Percentiles rank a stretch among this genome's conserved stretches.
Evolutionary conservation across 2,888 invertebrate genomes (phyloP).

Genomic region (Prosapia bicincta): DNA sequence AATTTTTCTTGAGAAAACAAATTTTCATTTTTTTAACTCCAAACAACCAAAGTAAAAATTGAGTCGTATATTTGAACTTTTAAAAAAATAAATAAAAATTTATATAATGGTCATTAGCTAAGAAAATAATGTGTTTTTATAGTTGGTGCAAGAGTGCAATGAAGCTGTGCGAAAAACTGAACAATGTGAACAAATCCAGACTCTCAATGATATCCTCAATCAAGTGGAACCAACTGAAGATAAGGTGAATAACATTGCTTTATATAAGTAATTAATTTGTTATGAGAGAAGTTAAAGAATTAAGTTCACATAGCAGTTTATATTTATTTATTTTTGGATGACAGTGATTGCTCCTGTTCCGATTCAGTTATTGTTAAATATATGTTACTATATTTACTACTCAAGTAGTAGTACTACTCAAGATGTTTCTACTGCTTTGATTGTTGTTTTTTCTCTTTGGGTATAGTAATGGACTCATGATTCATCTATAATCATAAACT

Average conservation of each 20-base stretch:
- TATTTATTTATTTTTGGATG: not conserved
- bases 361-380: not conserved
- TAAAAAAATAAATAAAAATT: not conserved
- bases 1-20: no score
- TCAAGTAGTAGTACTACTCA: no score
- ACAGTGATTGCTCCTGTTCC: not conserved
- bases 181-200: conserved; percentile 8
- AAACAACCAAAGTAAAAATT: not conserved
- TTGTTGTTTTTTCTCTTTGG: no score
- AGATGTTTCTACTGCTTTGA: no score
- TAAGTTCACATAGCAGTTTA: not conserved
- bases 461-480: no score
- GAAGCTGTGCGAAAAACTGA: conserved; percentile 16
- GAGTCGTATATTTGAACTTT: not conserved
- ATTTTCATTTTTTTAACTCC: no score
- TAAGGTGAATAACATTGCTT: not conserved
- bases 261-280: not conserved
- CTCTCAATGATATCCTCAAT: conserved; percentile 9
- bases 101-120: not conserved
- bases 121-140: not conserved
- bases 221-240: not conserved
- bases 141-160: conserved; percentile 23
- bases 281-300: not conserved
- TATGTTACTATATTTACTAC: no score
- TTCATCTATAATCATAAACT: no score